phyloP scores from a whole-genome alignment of 2,797 vertebrate genomes.

The Amblyraja radiata region DNA sequence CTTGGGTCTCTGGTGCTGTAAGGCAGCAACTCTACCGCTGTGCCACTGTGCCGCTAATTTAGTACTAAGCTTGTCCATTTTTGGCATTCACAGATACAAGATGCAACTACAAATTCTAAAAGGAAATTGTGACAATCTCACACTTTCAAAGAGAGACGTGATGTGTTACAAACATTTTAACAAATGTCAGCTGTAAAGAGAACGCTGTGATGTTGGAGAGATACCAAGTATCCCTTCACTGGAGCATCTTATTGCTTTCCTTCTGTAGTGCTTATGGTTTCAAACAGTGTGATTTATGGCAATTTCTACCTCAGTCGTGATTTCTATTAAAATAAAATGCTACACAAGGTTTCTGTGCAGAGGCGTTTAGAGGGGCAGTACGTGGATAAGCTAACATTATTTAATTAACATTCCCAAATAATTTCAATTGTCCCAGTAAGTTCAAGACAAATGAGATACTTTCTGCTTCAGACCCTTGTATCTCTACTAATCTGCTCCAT shows the following conservation, averaged over 20 bases:
- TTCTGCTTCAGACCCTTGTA: neutral
- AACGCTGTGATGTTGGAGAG: neutral
- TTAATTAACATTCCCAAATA: slow-evolving; percentile 15
- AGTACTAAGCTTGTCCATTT: neutral
- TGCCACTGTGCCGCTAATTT: too few relatives aligned
- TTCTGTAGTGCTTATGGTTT: slow-evolving; percentile 9
- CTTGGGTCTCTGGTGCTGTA: too few relatives aligned
- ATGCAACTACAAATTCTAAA: neutral
- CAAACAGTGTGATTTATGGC: slow-evolving; percentile 19
- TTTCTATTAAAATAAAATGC: slow-evolving; percentile 13
- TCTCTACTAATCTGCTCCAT: neutral
- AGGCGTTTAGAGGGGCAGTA: neutral
- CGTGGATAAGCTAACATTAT: slow-evolving; percentile 22
- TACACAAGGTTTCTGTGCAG: neutral
- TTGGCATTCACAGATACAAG: neutral
- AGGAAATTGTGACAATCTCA: neutral
- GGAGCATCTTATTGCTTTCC: neutral
- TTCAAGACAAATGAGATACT: neutral
- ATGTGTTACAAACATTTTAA: neutral
- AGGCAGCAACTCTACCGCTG: too few relatives aligned
- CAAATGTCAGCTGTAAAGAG: neutral
- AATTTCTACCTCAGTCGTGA: neutral
- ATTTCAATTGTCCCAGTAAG: neutral
- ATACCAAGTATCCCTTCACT: neutral
- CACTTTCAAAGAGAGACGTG: neutral